Base-by-base conservation (phyloP, 2,888 invertebrate species). In the Drosophila neonasuta region DNA sequence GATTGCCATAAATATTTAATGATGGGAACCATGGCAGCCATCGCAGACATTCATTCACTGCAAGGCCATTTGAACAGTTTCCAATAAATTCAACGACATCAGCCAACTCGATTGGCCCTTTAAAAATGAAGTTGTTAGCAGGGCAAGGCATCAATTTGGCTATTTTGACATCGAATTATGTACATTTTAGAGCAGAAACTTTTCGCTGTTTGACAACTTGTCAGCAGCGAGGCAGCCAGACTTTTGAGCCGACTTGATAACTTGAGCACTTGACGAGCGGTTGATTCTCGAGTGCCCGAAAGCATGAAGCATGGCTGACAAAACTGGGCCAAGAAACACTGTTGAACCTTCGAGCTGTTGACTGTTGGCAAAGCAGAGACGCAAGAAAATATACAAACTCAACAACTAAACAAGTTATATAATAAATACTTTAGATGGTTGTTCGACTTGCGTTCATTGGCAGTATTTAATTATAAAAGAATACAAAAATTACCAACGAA, bases 1-100 rank as follows among this genome's bases (percentile, higher is more conserved):
- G 51, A 44, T 49, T 68, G 61, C 46, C 67, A 71, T 83, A 75
- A 86, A 83, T 86, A 72, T 85, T 83, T 86, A 45, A 83, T 87
- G 77, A 75, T 87, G 83, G 56, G 83, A 83, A 83, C 73, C 52
- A 50, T 54, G 55, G 56, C 80, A 83, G 75, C 54, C 73, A 24
- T 24, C 24, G 24, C 24, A 24, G 24, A 5, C 24, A 24, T 24
- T 24, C 24, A 24, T 24, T 24, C 24, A 57, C 57, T 68, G 56
- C 56, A 42, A 56, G 48, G 46, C 44, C 51, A 60, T 65, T 57
- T 29, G 55, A 10, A 24, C 41, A 15, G 17, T 30, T n/a, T 11
- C 54, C 56, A 54, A 48, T 61, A 49, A 55, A 42, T 36, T 24
- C 56, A 36, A 34, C 34, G 41, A 52, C 66, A 39, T 65, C 46